Conservation (phyloP, 2,888 invertebrate genomes). For the Drosophila limbata region DNA sequence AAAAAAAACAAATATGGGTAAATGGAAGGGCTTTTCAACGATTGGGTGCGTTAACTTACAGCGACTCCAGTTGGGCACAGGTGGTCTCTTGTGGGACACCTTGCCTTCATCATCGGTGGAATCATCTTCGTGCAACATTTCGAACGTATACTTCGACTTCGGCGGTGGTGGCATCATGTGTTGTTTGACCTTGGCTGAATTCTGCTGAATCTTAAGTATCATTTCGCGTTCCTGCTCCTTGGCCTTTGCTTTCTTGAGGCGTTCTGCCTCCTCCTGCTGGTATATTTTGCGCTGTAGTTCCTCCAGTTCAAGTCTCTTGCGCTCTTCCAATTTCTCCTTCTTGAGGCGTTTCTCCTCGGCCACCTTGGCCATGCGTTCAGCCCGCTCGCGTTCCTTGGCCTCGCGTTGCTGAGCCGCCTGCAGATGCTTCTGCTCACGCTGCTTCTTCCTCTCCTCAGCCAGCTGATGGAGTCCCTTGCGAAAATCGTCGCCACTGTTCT, state of each 20-base stretch:
- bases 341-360: constrained; percentile 83
- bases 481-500: constrained; percentile 84
- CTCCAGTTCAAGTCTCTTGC: constrained; percentile 81
- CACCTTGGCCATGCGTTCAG: constrained; percentile 82
- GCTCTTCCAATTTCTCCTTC: constrained; percentile 73
- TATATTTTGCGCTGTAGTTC: constrained; percentile 82
- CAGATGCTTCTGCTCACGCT: constrained; percentile 84
- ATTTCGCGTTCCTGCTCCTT: constrained; percentile 81
- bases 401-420: constrained; percentile 83
- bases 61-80: constrained; percentile 85
- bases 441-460: constrained; percentile 84
- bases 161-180: constrained; percentile 77
- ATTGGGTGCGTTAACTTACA: constrained; percentile 76
- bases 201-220: constrained; percentile 71
- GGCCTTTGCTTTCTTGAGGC: constrained; percentile 63
- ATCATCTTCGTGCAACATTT: constrained; percentile 85
- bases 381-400: constrained; percentile 84
- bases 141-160: constrained; percentile 83
- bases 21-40: not conserved
- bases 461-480: constrained; percentile 79
- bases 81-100: constrained; percentile 77
- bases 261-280: constrained; percentile 78
- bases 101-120: constrained; percentile 85
- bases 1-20: not conserved
- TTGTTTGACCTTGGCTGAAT: constrained; percentile 49